A percentile compares a stretch with the other conserved stretches of the same genome.
phyloP scores from a whole-genome alignment of 2,888 invertebrate species.

The Acronicta aceris region DNA sequence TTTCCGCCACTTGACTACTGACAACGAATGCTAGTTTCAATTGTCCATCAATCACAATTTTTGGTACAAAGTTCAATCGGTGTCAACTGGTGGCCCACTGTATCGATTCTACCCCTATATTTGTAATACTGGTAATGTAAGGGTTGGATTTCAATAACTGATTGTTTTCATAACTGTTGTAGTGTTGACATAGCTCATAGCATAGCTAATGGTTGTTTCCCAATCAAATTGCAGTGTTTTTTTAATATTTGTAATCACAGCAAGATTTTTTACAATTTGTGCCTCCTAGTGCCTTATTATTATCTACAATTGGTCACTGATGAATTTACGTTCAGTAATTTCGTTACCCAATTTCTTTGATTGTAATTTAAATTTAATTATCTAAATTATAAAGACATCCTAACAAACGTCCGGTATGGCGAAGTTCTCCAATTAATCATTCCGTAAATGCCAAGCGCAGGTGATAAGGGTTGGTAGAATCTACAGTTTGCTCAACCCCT shows the following conservation, averaged over 20 bases:
- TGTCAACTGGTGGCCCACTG: slow-evolving; percentile 54
- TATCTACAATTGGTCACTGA: too few species aligned
- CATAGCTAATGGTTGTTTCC: too few species aligned
- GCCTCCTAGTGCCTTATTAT: too few species aligned
- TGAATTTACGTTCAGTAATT: too few species aligned
- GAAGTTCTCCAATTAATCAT: slow-evolving; percentile 54
- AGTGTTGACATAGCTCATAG: too few species aligned
- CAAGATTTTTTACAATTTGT: too few species aligned
- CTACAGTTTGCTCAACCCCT: slow-evolving; percentile 33
- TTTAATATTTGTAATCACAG: too few species aligned
- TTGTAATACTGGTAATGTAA: slow-evolving; percentile 39
- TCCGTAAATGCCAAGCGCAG: slow-evolving; percentile 45
- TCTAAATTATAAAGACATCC: slow-evolving; percentile 26
- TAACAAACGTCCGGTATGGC: slow-evolving; percentile 39
- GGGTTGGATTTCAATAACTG: slow-evolving; percentile 55
- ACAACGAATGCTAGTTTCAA: slow-evolving; percentile 27
- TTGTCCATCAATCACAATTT: slow-evolving; percentile 43
- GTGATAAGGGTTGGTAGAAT: slow-evolving; percentile 50
- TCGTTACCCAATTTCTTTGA: too few species aligned
- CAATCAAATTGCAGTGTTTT: too few species aligned
- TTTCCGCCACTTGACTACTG: slow-evolving; percentile 51
- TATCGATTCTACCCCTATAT: slow-evolving; percentile 55
- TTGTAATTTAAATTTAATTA: too few species aligned
- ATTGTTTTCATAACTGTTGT: too few species aligned
- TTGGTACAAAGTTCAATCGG: slow-evolving; percentile 57